Evolutionary conservation across 2,888 invertebrate genomes (phyloP).

Genomic region (Caradrina kadenii): DNA sequence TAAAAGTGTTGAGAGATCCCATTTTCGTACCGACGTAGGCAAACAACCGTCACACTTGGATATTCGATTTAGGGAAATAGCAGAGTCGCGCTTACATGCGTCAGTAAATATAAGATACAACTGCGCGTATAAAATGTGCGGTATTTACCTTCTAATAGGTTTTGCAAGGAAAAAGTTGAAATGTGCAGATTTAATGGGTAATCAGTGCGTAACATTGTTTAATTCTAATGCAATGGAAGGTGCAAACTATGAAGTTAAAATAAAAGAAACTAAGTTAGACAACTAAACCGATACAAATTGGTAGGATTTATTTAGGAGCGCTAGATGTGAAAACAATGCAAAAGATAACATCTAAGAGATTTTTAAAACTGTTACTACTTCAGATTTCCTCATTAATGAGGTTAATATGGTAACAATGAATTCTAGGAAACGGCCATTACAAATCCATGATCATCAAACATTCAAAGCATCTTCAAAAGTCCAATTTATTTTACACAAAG

Average conservation of each 20-base stretch:
- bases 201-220: slow-evolving; percentile 54
- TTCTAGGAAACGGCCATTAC: slow-evolving; percentile 14
- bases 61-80: slow-evolving; percentile 68
- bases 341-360: not conserved
- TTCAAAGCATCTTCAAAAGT: slow-evolving; percentile 26
- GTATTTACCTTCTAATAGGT: slow-evolving; percentile 42
- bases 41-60: slow-evolving; percentile 63
- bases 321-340: not conserved
- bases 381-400: not conserved
- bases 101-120: slow-evolving; percentile 57
- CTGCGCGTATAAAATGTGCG: slow-evolving; percentile 37
- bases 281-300: slow-evolving; percentile 16
- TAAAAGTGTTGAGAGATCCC: slow-evolving; percentile 44
- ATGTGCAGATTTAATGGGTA: slow-evolving; percentile 36
- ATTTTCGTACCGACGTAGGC: slow-evolving; percentile 59
- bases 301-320: not conserved
- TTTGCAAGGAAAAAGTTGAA: slow-evolving; percentile 35
- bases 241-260: slow-evolving; percentile 30
- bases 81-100: slow-evolving; percentile 57
- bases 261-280: slow-evolving; percentile 29
- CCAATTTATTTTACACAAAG: slow-evolving; percentile 38
- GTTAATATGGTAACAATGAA: slow-evolving; percentile 2
- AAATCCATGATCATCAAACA: slow-evolving; percentile 25
- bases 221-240: slow-evolving; percentile 43
- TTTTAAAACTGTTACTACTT: not conserved